Base-by-base conservation (phyloP, 2,797 vertebrate species). In the Botia kubotai region DNA sequence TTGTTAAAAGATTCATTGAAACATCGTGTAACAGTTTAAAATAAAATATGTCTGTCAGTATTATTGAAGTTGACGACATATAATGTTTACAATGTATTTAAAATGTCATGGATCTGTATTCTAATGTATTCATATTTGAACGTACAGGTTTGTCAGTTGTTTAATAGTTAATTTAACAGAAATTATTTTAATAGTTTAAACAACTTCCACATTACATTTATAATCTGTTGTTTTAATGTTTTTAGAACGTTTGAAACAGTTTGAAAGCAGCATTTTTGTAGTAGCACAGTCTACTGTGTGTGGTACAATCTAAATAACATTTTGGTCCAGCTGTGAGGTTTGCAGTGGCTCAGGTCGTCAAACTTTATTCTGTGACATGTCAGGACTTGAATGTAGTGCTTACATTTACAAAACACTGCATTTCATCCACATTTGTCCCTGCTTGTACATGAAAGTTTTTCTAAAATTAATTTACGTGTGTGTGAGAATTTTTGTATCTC, bases 381-480 rank as follows among this genome's bases (percentile, higher is more conserved):
- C 67, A 79, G 57, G 71, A 79, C 68, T 46, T 79, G 77, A 63
- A n/a, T 53, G 23, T 43, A 52, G 16, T 73, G 77, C 71, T 83
- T 75, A 73, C 67, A 75, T 73, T 52, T 48, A 52, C 75, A 58
- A 65, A 72, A 55, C 10, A 26, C 6, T 65, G 58, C 13, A 13
- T 81, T 77, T 81, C 53, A 76, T 50, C 67, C 63, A 11, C 14
- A 62, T 43, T 50, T 46, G 16, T 19, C 63, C 29, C 16, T 17
- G 23, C 50, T 39, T 43, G 48, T 33, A 50, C 26, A 39, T 72
- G 53, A 82, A 70, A 68, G 58, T 77, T 58, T 78, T 6, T 80
- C 36, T 16, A 17, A 68, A 13, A n/a, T 58, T 7, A 33, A 60
- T 50, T 72, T 65, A 2, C 69, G 10, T 75, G n/a, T 63, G 23